Evolutionary conservation across 2,113 vertebrate genomes (phyloP), one percentile per base, ranked within the genome.

Genomic region (Oplegnathus fasciatus): DNA sequence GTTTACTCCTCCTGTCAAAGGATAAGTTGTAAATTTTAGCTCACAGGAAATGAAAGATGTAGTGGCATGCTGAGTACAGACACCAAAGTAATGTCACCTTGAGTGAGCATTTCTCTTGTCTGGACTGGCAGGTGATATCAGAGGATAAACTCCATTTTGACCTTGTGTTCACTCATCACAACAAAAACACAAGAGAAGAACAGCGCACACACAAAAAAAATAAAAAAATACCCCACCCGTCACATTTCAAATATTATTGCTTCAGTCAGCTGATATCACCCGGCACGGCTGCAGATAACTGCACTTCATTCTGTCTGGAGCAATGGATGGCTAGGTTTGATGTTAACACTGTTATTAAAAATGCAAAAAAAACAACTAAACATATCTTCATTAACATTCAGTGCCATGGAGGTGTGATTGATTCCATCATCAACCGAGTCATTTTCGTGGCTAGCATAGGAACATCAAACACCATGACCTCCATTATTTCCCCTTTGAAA

Each of bases 401-500:
- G 82, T 80, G 83, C 81, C 80, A 76, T 7, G 44, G 28, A 88
- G 79, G 86, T 88, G 86, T 89, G 91, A 95, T 93, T 93, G 93
- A 94, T 93, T 91, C 89, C 88, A 82, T 94, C 90, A 88, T 93
- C 91, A 90, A 81, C 90, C 75, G 70, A 89, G 81, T 92, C 92
- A 92, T 93, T 94, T 93, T 89, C 82, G 55, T 90, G 87, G 90
- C 87, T 69, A 71, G 80, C 84, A 74, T 80, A 84, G 83, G 86
- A 91, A 92, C 93, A 92, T 93, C 91, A 92, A 94, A 93, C 91
- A 81, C 87, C 55, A 69, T 90, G 91, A 94, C 93, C 92, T 95
- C 92, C 85, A 94, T 94, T 92, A 95, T 93, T 94, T 90, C 91
- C 91, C 85, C 86, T 92, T 93, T 94, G 91, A 94, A 95, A 94